phyloP scores from a whole-genome alignment of 1,140 invertebrate species.

The Lutraria rhynchaena region DNA sequence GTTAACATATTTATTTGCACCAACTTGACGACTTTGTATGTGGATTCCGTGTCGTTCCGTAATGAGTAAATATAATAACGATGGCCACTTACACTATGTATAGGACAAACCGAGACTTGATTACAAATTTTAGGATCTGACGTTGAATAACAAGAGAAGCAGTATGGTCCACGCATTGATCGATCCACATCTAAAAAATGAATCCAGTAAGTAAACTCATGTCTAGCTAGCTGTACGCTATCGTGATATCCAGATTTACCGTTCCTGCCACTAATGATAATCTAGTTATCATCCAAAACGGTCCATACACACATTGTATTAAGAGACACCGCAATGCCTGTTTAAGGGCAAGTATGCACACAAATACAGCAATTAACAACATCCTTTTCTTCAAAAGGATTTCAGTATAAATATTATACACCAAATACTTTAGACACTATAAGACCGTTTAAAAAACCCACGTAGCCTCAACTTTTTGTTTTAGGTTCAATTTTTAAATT shows the following conservation, averaged over 20 bases:
- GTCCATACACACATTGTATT: neutral
- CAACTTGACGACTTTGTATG: neutral
- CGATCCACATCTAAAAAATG: neutral
- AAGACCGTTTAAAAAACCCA: neutral
- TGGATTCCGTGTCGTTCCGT: no score
- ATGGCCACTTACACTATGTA: slow-evolving; percentile 6
- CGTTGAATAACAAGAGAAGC: slow-evolving; percentile 1
- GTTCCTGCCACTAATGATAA: neutral
- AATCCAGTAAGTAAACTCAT: neutral
- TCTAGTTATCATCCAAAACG: neutral
- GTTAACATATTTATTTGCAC: neutral
- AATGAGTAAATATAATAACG: no score
- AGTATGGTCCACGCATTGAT: slow-evolving; percentile 13
- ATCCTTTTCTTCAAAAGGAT: neutral
- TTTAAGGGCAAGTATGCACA: neutral
- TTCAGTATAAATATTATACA: neutral
- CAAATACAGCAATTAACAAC: neutral
- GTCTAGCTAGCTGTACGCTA: neutral
- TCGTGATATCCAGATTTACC: neutral
- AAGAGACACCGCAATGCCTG: neutral
- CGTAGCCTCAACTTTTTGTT: neutral
- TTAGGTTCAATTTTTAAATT: neutral
- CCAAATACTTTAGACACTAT: neutral
- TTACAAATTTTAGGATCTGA: neutral
- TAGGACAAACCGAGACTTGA: neutral